Percentiles rank a stretch among this genome's conserved stretches.
Conservation (phyloP, 2,113 vertebrate species). For the Morone chrysops region DNA sequence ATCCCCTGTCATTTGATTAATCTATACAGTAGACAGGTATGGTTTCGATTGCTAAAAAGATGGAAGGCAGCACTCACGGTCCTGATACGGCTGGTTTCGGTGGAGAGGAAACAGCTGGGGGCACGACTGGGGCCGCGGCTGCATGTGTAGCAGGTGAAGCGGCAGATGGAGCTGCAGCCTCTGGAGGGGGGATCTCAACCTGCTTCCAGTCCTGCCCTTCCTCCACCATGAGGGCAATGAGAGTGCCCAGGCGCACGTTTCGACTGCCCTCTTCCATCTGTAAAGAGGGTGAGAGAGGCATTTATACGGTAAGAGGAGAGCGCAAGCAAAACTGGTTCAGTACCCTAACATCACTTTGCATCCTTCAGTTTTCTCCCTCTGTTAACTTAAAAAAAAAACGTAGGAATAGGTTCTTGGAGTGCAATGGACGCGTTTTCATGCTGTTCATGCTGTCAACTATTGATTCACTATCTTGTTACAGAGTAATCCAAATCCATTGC, state of each 20-base stretch:
- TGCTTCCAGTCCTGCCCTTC: constrained; percentile 96
- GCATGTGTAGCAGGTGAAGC: constrained; percentile 61
- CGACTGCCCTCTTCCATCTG: constrained; percentile 94
- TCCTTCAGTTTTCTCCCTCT: constrained; percentile 6
- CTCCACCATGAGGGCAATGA: constrained; percentile 94
- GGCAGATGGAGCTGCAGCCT: constrained; percentile 53
- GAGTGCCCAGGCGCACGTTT: constrained; percentile 88
- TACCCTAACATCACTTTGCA: constrained; percentile 18
- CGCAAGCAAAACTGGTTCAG: constrained; percentile 2
- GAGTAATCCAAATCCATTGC: constrained; percentile 46
- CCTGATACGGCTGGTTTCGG: constrained; percentile 68
- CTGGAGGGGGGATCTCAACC: constrained; percentile 89
- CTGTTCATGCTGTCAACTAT: constrained; percentile 45
- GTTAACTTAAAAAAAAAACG: neutral
- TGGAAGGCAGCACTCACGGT: constrained; percentile 68
- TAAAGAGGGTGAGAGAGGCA: constrained; percentile 9
- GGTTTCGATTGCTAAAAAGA: neutral
- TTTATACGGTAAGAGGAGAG: neutral
- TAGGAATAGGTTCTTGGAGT: constrained; percentile 7
- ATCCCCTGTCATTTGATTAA: neutral
- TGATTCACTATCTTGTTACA: constrained; percentile 61
- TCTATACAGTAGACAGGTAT: neutral
- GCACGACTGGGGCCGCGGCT: constrained; percentile 17
- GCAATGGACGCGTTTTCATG: constrained; percentile 37
- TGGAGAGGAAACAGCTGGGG: constrained; percentile 61